phyloP scores from a whole-genome alignment of 2,113 vertebrate species.

The Corythaeola cristata region DNA sequence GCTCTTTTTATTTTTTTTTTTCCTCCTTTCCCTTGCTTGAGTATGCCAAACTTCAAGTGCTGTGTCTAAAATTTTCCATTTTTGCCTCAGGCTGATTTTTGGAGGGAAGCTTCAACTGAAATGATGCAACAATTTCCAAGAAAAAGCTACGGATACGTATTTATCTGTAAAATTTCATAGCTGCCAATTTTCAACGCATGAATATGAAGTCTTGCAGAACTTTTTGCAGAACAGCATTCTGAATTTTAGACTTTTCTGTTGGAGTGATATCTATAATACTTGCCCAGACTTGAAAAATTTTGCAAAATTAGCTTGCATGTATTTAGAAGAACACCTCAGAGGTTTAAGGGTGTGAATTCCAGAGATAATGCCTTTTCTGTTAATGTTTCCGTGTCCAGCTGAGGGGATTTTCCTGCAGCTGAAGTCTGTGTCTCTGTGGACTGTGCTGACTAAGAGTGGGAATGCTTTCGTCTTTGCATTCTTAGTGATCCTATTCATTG shows the following conservation, averaged over 20 bases:
- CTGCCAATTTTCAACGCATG: neutral
- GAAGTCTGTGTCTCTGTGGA: neutral
- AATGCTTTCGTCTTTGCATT: neutral
- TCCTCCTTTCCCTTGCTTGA: accelerated
- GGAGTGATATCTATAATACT: neutral
- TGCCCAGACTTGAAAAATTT: neutral
- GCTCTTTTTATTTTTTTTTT: neutral
- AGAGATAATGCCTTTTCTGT: neutral
- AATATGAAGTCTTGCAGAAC: neutral
- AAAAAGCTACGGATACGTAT: neutral
- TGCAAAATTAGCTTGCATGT: neutral
- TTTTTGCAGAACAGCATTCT: neutral
- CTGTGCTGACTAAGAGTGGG: neutral
- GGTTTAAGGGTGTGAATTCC: neutral
- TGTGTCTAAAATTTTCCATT: neutral
- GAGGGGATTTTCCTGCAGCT: neutral
- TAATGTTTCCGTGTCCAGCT: neutral
- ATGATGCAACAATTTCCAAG: neutral
- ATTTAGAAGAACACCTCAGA: neutral
- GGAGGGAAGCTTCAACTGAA: neutral
- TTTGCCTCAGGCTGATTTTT: neutral
- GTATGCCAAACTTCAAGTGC: neutral
- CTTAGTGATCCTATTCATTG: neutral
- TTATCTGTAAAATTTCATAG: neutral
- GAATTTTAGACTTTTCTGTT: neutral